These are phyloP conservation scores for Nicator chloris DNA, from an alignment of 2,113 vertebrate genomes.

Conservation along the genomic window DNA sequence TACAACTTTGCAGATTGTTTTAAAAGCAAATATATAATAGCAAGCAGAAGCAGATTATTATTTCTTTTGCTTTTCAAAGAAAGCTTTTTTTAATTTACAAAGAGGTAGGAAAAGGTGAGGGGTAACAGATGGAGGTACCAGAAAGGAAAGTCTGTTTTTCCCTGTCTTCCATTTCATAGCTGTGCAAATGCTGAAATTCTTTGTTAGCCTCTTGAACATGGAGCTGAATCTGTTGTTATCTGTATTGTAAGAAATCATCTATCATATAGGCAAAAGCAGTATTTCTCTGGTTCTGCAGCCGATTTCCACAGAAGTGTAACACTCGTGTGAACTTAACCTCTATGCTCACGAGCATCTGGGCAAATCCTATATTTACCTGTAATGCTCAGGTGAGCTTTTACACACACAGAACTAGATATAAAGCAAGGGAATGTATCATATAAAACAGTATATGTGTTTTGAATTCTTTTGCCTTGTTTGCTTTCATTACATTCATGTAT, in stretches of 20 bases:
- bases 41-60: not conserved
- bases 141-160: constrained; percentile 1
- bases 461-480: not conserved
- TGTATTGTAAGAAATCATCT: not conserved
- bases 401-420: not conserved
- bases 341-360: not conserved
- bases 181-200: constrained; percentile 44
- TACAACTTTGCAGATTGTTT: not conserved
- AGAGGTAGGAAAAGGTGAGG: not conserved
- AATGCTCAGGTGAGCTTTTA: not conserved
- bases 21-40: not conserved
- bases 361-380: not conserved
- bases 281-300: not conserved
- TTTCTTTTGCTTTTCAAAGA: not conserved
- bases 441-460: not conserved
- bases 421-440: not conserved
- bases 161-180: constrained; percentile 12
- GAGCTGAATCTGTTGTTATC: not conserved
- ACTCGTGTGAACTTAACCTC: not conserved
- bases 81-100: not conserved
- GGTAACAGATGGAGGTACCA: not conserved
- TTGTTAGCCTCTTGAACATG: constrained; percentile 37
- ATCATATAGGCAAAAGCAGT: not conserved
- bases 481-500: not conserved
- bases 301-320: not conserved